Percentiles rank a stretch among this genome's conserved stretches.
Conservation (phyloP, 2,113 vertebrate genomes). For the Grammomys surdaster region DNA sequence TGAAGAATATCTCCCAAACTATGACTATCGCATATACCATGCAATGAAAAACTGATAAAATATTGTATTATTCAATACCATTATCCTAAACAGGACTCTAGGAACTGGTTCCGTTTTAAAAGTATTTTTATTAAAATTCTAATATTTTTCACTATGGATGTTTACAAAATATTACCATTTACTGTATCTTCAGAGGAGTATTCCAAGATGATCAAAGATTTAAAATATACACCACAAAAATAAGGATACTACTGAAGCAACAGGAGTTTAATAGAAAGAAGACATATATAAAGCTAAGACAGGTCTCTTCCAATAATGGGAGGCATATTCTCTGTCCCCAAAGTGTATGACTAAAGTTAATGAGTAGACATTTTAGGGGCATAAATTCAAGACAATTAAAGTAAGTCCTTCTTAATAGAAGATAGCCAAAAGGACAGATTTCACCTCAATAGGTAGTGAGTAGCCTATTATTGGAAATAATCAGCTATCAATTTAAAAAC, state of each 20-base stretch:
- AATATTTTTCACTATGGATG: background rate
- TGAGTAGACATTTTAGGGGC: background rate
- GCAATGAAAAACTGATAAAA: background rate
- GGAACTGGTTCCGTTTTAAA: background rate
- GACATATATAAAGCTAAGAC: background rate
- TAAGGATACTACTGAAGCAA: background rate
- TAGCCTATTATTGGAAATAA: slow-evolving; percentile 2
- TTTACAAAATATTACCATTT: background rate
- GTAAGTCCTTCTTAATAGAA: background rate
- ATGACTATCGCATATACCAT: background rate
- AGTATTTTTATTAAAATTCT: background rate
- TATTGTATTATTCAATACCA: background rate
- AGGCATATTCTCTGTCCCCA: background rate
- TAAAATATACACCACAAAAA: slow-evolving; percentile 10
- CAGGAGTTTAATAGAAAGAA: background rate
- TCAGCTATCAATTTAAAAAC: background rate
- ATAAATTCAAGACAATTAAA: slow-evolving; percentile 12
- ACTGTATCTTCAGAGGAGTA: background rate
- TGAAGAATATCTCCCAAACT: background rate
- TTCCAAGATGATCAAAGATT: background rate
- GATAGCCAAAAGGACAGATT: background rate
- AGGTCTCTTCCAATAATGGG: background rate
- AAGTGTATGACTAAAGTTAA: background rate
- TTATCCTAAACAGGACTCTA: background rate
- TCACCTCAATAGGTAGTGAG: background rate